Percentiles rank a stretch among this genome's conserved stretches.
Conservation (phyloP, 1,140 invertebrate genomes). For the Littorina saxatilis region DNA sequence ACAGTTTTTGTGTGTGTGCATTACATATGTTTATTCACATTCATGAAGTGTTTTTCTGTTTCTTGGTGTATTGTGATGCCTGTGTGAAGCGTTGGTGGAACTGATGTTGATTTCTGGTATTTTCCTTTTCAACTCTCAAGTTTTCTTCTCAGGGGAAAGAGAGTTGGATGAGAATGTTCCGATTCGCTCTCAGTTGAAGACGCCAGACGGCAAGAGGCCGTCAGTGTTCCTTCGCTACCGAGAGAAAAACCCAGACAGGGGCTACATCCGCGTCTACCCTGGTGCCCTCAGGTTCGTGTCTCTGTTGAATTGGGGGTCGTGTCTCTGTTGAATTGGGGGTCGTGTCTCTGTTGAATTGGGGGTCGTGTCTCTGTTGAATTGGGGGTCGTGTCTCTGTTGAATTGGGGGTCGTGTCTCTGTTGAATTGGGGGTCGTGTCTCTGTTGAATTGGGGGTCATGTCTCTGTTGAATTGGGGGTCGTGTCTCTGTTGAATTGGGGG, state of each 20-base stretch:
- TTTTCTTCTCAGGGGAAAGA: slow-evolving; percentile 79
- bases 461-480: too few species aligned
- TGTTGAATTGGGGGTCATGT: too few species aligned
- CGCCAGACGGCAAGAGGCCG: slow-evolving; percentile 91
- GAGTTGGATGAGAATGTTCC: slow-evolving; percentile 83
- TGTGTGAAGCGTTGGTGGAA: too few species aligned
- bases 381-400: too few species aligned
- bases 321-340: too few species aligned
- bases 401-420: too few species aligned
- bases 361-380: too few species aligned
- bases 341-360: too few species aligned
- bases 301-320: too few species aligned
- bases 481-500: too few species aligned
- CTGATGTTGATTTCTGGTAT: not conserved
- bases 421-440: too few species aligned
- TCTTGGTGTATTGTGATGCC: not conserved
- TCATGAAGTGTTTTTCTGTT: not conserved
- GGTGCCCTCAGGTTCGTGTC: slow-evolving; percentile 77
- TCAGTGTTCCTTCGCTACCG: slow-evolving; percentile 93
- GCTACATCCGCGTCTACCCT: slow-evolving; percentile 79
- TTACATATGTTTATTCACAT: not conserved
- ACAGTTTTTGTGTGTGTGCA: not conserved
- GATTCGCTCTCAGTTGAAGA: slow-evolving; percentile 69
- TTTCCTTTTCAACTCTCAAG: too few species aligned
- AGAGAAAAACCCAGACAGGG: slow-evolving; percentile 77